Evolutionary conservation across 1,140 invertebrate species (phyloP), one percentile per base, ranked within the genome.

Genomic region (Oedothorax gibbosus): DNA sequence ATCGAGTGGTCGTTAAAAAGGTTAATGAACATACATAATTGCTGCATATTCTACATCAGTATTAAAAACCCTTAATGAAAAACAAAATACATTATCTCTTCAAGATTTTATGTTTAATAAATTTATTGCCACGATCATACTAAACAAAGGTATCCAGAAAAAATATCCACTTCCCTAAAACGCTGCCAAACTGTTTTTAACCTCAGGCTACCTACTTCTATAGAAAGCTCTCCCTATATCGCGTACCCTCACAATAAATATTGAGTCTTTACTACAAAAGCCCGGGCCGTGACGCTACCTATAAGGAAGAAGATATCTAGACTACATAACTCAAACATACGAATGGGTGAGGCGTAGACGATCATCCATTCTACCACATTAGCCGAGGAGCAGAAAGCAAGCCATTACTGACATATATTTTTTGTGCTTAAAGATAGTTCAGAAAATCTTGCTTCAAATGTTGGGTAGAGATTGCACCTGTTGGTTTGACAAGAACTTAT

Each of bases 301-400:
- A 21, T 5, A 57, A 56, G 20, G 21, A 15, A 71, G 54, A 54
- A 71, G 72, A 57, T 75, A 65, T 79, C 18, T 79, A 20, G 20
- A 14, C 77, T 68, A 49, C 77, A 79, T 79, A 65, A 65, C 62
- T 66, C 62, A 54, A 68, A 65, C 64, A 11, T 54, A 79, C 14
- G 64, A n/a, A 56, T 79, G 49, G 64, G 21, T 18, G 20, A 79
- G 60, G 51, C 60, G 54, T 64, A 54, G 68, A 65, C 68, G 64
- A 79, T 79, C 77, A 79, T 49, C 64, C 77, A 20, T 79, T 65
- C 51, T 66, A 68, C 51, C 64, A 54, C 77, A 79, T 79, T 79
- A 79, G 77, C 20, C 56, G 77, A 15, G 51, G 68, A 66, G 77
- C 54, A 66, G 77, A 65, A 79, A 79, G 62, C 50, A 79, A 68